Evolutionary conservation across 1,140 invertebrate genomes (phyloP), one percentile per base, ranked within the genome.

Genomic region (Chionoecetes opilio): DNA sequence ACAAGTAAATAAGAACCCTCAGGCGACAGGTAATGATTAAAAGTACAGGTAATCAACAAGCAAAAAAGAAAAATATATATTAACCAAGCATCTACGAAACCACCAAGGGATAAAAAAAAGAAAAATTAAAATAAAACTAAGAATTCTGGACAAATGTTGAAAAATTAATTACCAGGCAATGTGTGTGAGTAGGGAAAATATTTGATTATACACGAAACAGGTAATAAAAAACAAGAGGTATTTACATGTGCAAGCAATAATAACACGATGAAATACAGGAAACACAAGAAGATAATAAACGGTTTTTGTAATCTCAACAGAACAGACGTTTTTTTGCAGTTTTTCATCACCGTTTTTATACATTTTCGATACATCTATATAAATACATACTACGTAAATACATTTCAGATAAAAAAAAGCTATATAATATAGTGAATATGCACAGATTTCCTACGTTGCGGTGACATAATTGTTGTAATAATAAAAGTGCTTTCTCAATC

Each of bases 361-460:
- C 63, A n/a, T 75, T 75, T 75, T 75, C 63, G 63, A 75, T 75
- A 75, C n/a, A n/a, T n/a, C 26, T n/a, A 75, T n/a, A 75, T 3
- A 9, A 8, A 46, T 46, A 46, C 41, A 46, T 46, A 46, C 41
- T 46, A 46, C 3, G 2, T 75, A 75, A n/a, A 75, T n/a, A 75
- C 63, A 75, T 75, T 75, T 75, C 63, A 75, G 63, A 26, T 75
- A 75, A n/a, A 75, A 75, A 75, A 75, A 75, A 75, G 21, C 11
- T 5, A 46, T 46, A 53, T 53, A 53, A 53, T 9, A 53, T 14
- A 75, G n/a, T n/a, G 63, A 75, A 75, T 75, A 75, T 75, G 63
- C 63, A 75, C 63, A 26, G 63, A 75, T 75, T 75, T 75, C 63
- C 63, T 75, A 75, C 63, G 63, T 75, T 75, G 63, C 63, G 63